Base-by-base conservation (phyloP, 92 coral and sea anemone genomes). In the Parazoanthus darwini region DNA sequence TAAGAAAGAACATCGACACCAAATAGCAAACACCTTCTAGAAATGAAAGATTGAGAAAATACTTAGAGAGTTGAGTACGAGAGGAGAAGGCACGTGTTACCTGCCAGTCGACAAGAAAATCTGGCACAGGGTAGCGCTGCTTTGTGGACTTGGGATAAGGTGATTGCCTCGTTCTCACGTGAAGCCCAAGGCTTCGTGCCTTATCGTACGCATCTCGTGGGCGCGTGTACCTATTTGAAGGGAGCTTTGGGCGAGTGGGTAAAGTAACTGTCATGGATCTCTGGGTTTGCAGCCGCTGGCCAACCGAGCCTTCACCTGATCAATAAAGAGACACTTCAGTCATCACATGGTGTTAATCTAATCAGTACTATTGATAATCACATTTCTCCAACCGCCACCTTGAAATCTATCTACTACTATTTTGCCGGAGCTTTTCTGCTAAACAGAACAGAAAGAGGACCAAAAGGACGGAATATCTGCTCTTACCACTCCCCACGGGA, bases 61-160 rank as follows among this genome's bases (percentile, higher is more conserved):
- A 39, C 7, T 6, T 15, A 7, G 13, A 75, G 8, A 86, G 29
- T 15, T 39, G 23, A 26, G n/a, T 33, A 10, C 43, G 38, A 26
- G 10, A 42, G 6, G 16, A 33, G 22, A 66, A 26, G 36, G 18
- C 5, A n/a, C 36, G 38, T 74, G 71, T 72, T 78, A 94, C 98
- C 95, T 93, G 90, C 98, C 98, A 94, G 86, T 93, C 92, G 26
- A 94, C 95, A 39, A 94, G 93, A 85, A 94, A 94, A 91, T 94
- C 98, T 86, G 98, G 98, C 15, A 94, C 98, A 23, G 98, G 96
- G 82, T 93, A 94, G 11, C 98, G 95, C 48, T 93, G 94, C 68
- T 88, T 89, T 8, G 82, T 74, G 70, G 92, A 90, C 74, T 76
- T 51, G 36, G 95, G 98, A 90, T 94, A 94, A 56, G 98, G 98